These are phyloP conservation scores for Neodon shergylaensis DNA, from an alignment of 2,113 vertebrate species.

Conservation along the genomic window DNA sequence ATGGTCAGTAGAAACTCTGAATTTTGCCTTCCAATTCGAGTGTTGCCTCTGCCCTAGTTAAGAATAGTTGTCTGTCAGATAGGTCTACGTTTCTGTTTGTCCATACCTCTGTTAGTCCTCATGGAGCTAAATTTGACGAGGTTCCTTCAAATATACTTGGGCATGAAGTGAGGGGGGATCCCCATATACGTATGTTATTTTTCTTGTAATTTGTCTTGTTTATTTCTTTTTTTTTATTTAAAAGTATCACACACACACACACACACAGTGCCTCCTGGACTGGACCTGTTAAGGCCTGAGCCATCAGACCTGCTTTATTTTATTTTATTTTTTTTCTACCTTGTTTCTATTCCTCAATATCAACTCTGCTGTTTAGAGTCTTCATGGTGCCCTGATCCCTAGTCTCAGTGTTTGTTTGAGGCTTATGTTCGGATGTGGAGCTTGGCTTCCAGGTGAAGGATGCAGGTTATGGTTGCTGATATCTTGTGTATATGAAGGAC, in stretches of 20 bases:
- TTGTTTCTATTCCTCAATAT: too few species aligned
- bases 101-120: not conserved
- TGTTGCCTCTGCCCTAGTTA: not conserved
- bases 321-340: too few species aligned
- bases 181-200: not conserved
- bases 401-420: not conserved
- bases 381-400: not conserved
- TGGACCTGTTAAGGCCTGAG: not conserved
- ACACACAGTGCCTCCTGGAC: not conserved
- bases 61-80: not conserved
- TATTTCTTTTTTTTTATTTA: not conserved
- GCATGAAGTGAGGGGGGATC: not conserved
- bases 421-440: not conserved
- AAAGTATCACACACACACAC: too few species aligned
- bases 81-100: not conserved
- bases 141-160: not conserved
- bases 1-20: too few species aligned
- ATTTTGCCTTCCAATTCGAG: not conserved
- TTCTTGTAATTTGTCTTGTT: not conserved
- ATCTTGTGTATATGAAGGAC: not conserved
- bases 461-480: not conserved
- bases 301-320: not conserved
- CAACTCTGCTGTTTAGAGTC: not conserved
- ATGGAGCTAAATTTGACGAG: not conserved
- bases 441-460: not conserved